Conservation (phyloP, 2,113 vertebrate species). For the Calidris pugnax region DNA sequence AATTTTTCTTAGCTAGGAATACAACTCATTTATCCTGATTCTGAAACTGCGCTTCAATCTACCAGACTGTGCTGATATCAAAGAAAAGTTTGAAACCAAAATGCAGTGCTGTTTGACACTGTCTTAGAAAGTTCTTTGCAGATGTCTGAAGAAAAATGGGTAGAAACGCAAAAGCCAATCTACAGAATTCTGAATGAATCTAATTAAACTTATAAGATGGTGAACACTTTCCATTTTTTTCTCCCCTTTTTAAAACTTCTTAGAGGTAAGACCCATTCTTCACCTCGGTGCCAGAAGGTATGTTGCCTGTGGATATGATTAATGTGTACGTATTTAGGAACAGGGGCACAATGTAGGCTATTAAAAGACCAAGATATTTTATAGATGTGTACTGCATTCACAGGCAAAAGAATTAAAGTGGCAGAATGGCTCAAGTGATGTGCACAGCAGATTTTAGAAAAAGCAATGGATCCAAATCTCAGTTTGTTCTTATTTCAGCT, state of each 20-base stretch:
- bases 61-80: background rate
- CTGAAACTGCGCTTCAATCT: background rate
- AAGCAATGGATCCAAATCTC: background rate
- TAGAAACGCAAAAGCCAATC: background rate
- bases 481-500: background rate
- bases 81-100: background rate
- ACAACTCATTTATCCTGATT: background rate
- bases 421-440: background rate
- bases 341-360: background rate
- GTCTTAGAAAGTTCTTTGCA: background rate
- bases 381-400: background rate
- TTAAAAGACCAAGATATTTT: background rate
- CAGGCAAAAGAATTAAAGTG: background rate
- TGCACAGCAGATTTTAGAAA: background rate
- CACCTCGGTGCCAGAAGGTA: background rate
- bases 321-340: background rate
- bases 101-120: background rate
- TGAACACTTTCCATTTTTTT: background rate
- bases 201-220: background rate
- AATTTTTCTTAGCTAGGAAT: slow-evolving; percentile 4
- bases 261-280: background rate
- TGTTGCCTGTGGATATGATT: background rate
- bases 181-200: background rate
- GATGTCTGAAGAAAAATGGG: background rate
- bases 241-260: background rate